Evolutionary conservation across 2,888 invertebrate species (phyloP), one percentile per base, ranked within the genome.

Genomic region (Cactoblastis cactorum): DNA sequence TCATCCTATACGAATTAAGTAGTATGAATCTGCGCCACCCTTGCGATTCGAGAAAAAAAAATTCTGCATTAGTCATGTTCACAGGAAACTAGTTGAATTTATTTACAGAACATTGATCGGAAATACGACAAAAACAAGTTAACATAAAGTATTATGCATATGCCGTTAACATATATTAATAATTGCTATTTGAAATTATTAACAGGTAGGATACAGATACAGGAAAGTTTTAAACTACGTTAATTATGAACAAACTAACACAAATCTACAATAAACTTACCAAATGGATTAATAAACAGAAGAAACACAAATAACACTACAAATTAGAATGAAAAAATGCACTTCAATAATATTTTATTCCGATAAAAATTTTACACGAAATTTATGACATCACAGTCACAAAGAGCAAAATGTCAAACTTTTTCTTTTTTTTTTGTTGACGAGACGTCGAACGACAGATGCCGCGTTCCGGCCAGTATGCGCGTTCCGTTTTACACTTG

Each of bases 401-500:
- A 59, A 70, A 71, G 80, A 77, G 49, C 46, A 71, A 77, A 78
- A 82, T 68, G 84, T 85, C 87, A 86, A 80, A 78, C 66, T 73
- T 73, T 74, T 72, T 66, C 63, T 70, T 73, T 80, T 80, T 79
- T 79, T 80, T 79, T 74, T 71, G 65, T 61, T 55, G 49, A 45
- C 53, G 48, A 68, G 59, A 67, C 68, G 66, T 71, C 72, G 64
- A 62, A 63, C 57, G 54, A 62, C 63, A 57, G 53, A 46, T 56
- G 58, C 61, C 64, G 65, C 61, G 71, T 70, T 65, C 65, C 71
- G 64, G 77, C 79, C 77, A 75, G 79, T 76, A 65, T 62, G 52
- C 62, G 65, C 82, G 83, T 83, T 85, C 77, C 85, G 83, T 83
- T 87, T 80, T 79, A 85, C 83, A 80, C 72, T 74, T 57, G 59